Evolutionary conservation across 2,113 vertebrate genomes (phyloP).

Genomic region (Phalacrocorax aristotelis): DNA sequence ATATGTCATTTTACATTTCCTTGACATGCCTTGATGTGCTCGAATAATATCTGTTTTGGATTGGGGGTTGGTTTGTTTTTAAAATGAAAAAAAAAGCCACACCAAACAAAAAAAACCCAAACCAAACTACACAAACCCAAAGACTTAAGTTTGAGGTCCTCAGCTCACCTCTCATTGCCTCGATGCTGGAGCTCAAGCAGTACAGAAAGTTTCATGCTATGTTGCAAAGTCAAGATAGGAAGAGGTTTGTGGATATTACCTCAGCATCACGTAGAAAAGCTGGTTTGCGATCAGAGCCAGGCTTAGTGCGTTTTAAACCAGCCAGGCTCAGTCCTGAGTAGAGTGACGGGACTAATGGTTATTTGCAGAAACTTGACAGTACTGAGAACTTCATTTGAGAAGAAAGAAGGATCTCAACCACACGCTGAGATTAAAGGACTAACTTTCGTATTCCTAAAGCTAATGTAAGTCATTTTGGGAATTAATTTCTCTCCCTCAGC

Average conservation of each 20-base stretch:
- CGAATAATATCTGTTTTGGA: neutral
- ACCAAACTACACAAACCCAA: neutral
- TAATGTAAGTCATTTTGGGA: neutral
- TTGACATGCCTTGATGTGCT: neutral
- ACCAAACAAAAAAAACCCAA: too few species aligned
- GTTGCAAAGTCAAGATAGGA: slow-evolving; percentile 39
- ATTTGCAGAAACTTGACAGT: neutral
- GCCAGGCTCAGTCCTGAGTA: neutral
- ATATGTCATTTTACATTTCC: slow-evolving; percentile 25
- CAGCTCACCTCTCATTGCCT: slow-evolving; percentile 53
- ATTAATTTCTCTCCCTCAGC: neutral
- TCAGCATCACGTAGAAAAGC: neutral
- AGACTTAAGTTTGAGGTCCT: slow-evolving; percentile 38
- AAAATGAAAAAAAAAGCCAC: neutral
- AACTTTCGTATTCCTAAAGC: neutral
- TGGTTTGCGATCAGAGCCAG: neutral
- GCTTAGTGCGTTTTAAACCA: neutral
- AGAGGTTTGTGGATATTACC: neutral
- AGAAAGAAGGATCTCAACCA: neutral
- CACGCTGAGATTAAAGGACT: neutral
- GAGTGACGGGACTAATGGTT: slow-evolving; percentile 5
- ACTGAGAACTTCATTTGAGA: neutral
- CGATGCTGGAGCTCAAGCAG: slow-evolving; percentile 25
- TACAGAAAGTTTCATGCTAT: slow-evolving; percentile 23
- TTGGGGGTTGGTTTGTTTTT: neutral